A percentile compares a stretch with the other conserved stretches of the same genome.
Evolutionary conservation across 2,797 vertebrate species (phyloP).

Genomic region (Pelobates cultripes): DNA sequence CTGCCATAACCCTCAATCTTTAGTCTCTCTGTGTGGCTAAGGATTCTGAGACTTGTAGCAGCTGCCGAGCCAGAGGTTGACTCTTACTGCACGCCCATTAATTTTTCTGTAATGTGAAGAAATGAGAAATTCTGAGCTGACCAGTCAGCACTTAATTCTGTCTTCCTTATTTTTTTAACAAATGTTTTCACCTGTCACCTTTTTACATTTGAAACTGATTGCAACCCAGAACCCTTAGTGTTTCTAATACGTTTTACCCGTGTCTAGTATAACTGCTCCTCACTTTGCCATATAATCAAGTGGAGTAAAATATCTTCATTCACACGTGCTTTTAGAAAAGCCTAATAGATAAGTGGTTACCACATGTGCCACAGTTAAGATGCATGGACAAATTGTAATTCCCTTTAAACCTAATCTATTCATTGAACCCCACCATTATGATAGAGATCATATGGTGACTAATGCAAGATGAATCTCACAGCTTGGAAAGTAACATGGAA

Average conservation of each 20-base stretch:
- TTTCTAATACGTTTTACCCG: not conserved
- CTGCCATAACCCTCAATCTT: not conserved
- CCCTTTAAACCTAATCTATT: slow-evolving; percentile 99
- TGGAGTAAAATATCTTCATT: not conserved
- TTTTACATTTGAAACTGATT: not conserved
- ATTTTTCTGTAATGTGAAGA: not conserved
- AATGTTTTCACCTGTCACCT: not conserved
- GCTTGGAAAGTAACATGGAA: slow-evolving; percentile 99
- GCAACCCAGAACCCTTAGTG: not conserved
- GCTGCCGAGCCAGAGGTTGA: not conserved
- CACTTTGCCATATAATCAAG: not conserved
- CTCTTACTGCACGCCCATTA: not conserved
- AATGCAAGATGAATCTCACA: slow-evolving; percentile 99
- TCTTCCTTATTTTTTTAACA: not conserved
- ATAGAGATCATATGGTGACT: slow-evolving; percentile 99
- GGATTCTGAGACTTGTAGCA: not conserved
- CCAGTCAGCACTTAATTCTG: not conserved
- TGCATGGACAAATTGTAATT: slow-evolving; percentile 99
- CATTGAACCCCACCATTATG: slow-evolving; percentile 99
- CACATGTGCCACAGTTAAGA: slow-evolving; percentile 85
- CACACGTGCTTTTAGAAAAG: slow-evolving; percentile 17
- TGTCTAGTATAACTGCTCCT: not conserved
- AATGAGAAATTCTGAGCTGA: not conserved
- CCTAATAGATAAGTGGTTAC: slow-evolving; percentile 78
- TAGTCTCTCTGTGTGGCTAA: not conserved